A percentile compares a stretch with the other conserved stretches of the same genome.
phyloP scores from a whole-genome alignment of 2,888 invertebrate species.

The Marronus borbonicus region DNA sequence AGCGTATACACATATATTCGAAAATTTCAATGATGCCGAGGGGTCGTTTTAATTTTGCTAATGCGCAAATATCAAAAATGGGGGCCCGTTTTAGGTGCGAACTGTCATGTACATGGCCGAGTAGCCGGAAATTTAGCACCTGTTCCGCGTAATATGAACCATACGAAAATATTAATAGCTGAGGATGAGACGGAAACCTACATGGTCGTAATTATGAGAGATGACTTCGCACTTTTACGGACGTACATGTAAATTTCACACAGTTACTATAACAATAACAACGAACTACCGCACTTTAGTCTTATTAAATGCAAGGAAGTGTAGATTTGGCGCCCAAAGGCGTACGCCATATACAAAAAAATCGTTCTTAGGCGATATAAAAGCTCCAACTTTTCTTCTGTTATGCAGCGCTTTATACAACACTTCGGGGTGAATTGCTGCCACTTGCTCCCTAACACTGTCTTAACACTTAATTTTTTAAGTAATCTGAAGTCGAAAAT shows the following conservation, averaged over 20 bases:
- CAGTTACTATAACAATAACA: too few relatives aligned
- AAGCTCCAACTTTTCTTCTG: too few relatives aligned
- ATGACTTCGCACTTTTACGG: not conserved
- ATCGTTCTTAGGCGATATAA: too few relatives aligned
- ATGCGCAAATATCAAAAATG: conserved; percentile 31
- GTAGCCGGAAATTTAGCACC: conserved; percentile 6
- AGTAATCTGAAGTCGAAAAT: too few relatives aligned
- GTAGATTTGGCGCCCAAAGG: too few relatives aligned
- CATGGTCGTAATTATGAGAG: conserved; percentile 6
- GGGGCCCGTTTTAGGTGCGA: not conserved
- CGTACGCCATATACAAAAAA: too few relatives aligned
- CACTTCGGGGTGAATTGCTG: too few relatives aligned
- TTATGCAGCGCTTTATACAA: too few relatives aligned
- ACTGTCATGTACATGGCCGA: not conserved
- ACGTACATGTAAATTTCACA: not conserved
- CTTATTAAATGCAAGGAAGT: too few relatives aligned
- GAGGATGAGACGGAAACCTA: not conserved
- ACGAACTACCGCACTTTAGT: too few relatives aligned
- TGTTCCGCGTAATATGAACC: not conserved
- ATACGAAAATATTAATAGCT: not conserved
- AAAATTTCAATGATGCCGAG: conserved; percentile 2
- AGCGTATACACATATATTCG: not conserved
- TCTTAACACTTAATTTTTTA: too few relatives aligned
- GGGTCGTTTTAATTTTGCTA: conserved; percentile 30
- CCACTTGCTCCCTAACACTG: too few relatives aligned